Evolutionary conservation across 2,888 invertebrate species (phyloP), one percentile per base, ranked within the genome.

Genomic region (Zele albiditarsus): DNA sequence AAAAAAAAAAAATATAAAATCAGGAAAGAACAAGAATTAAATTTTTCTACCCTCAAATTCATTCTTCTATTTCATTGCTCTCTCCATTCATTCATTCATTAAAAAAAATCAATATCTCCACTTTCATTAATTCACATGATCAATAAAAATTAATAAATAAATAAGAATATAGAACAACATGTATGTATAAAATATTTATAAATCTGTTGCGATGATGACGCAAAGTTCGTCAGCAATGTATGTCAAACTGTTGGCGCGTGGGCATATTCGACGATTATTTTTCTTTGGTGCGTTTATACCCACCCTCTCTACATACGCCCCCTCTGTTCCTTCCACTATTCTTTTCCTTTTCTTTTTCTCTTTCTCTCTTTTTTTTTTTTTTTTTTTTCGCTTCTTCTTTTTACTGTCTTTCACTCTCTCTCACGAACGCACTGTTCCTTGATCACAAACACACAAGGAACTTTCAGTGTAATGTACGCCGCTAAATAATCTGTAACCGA

Each of bases 401-500:
- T 53, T n/a, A 10, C 20, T 20, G 10, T 53, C 53, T 8, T 8
- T 38, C 38, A 12, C 38, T 38, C 38, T 38, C 38, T 38, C 12
- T 38, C 12, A 38, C 38, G 12, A 12, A 12, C 38, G 8, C 38
- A 38, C 53, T 20, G 20, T 53, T 20, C n/a, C 23, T 23, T 2
- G 8, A n/a, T 46, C n/a, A 46, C 53, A 53, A 20, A 20, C 8
- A 12, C 42, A 53, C 53, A 53, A 53, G 53, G 8, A 20, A 20
- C 53, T 20, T 53, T 23, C 53, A 65, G 57, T 49, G 31, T 63
- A 73, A 71, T 70, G 74, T 69, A 71, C 69, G 70, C 73, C 71
- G 73, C 77, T 75, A 75, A 77, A 75, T 78, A 78, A 79, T 79
- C 76, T 73, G 72, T 63, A 65, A 74, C 73, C 58, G 60, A 71